Percentiles rank a stretch among this genome's conserved stretches.
phyloP scores from a whole-genome alignment of 2,113 vertebrate species.

The Pandion haliaetus region DNA sequence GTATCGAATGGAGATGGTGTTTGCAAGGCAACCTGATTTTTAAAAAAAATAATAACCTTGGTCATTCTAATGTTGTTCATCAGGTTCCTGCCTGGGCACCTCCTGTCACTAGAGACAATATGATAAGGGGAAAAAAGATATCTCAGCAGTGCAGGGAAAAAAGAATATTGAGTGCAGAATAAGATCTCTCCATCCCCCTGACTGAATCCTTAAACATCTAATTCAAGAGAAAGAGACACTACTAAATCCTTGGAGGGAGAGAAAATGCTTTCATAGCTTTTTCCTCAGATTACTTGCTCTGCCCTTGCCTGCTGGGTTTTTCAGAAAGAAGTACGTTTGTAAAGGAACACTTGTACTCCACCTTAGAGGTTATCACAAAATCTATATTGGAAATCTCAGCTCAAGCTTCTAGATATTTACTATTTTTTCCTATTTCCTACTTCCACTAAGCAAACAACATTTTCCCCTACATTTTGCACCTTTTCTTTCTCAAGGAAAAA shows the following conservation, averaged over 20 bases:
- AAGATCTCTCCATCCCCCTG: not conserved
- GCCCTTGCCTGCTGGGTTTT: not conserved
- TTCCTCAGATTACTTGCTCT: constrained; percentile 20
- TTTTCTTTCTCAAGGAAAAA: not conserved
- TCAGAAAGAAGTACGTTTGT: not conserved
- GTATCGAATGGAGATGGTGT: not conserved
- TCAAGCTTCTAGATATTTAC: not conserved
- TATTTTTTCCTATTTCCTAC: not conserved
- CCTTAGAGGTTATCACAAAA: not conserved
- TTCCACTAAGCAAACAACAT: not conserved
- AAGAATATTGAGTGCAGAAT: not conserved
- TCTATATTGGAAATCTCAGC: not conserved
- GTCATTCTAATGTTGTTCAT: not conserved
- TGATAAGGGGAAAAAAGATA: not conserved
- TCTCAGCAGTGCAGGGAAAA: not conserved
- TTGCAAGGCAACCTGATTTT: not conserved
- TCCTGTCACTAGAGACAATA: not conserved
- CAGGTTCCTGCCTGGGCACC: not conserved
- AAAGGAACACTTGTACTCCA: not conserved
- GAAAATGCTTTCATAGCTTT: constrained; percentile 41
- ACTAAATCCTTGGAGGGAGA: constrained; percentile 27
- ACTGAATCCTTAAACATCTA: constrained; percentile 16
- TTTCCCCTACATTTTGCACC: not conserved
- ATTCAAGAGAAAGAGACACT: not conserved
- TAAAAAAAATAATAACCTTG: not conserved